A percentile compares a stretch with the other conserved stretches of the same genome.
phyloP scores from a whole-genome alignment of 2,888 invertebrate genomes.

The Noctua janthe region DNA sequence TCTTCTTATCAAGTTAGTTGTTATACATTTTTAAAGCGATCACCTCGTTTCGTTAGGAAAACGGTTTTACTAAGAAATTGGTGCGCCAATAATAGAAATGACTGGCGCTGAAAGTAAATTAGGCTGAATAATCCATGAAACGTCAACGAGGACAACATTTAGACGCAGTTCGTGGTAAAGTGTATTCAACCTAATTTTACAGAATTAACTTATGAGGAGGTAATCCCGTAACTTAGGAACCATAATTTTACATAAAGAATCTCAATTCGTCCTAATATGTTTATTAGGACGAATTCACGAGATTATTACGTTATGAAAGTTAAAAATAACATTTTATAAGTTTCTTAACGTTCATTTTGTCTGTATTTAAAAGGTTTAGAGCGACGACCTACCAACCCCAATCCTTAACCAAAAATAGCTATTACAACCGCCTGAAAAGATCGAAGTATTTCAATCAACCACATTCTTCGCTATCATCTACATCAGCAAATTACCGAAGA shows the following conservation, averaged over 20 bases:
- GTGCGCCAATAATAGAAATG: slow-evolving; percentile 53
- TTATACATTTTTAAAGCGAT: slow-evolving; percentile 60
- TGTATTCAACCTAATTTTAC: background rate
- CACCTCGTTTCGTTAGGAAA: slow-evolving; percentile 36
- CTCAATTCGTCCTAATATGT: no score
- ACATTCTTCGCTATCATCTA: slow-evolving; percentile 52
- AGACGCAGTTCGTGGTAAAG: background rate
- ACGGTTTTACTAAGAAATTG: slow-evolving; percentile 53
- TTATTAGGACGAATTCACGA: no score
- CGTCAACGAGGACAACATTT: background rate
- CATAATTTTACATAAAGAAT: background rate
- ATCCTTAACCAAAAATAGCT: background rate
- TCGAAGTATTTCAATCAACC: slow-evolving; percentile 55
- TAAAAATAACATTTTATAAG: background rate
- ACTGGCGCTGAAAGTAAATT: slow-evolving; percentile 29
- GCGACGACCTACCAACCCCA: background rate
- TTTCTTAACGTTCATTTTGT: background rate
- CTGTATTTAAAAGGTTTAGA: background rate
- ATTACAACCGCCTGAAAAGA: slow-evolving; percentile 10
- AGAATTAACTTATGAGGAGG: background rate
- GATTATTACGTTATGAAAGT: no score
- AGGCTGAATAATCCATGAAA: slow-evolving; percentile 17
- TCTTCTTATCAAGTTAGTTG: slow-evolving; percentile 58
- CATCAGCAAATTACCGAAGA: slow-evolving; percentile 62
- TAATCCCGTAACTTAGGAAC: background rate